phyloP scores from a whole-genome alignment of 2,797 vertebrate species.

The Denticeps clupeoides region DNA sequence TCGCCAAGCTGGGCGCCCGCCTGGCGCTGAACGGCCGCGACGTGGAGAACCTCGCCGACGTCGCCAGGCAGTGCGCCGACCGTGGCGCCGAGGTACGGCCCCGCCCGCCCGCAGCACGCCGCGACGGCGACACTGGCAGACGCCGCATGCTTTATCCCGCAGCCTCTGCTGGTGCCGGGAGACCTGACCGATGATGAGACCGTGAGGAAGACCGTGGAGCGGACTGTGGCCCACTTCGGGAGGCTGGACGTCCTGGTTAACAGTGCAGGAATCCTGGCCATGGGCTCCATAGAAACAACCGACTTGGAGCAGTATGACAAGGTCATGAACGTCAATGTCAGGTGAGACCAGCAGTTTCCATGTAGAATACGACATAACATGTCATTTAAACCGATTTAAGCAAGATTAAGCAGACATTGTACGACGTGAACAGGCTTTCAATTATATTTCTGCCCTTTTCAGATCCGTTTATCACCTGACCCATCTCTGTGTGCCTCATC shows the following conservation, averaged over 20 bases:
- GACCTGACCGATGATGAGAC: conserved; percentile 62
- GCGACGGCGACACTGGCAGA: no score
- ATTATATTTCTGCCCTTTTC: conserved; percentile 14
- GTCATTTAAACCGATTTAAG: no score
- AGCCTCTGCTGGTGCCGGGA: conserved; percentile 66
- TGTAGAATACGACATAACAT: no score
- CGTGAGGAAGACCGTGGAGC: conserved; percentile 53
- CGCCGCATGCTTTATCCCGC: neutral
- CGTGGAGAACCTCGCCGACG: conserved; percentile 51
- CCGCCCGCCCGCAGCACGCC: no score
- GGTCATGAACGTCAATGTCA: conserved; percentile 69
- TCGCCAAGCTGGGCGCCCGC: conserved; percentile 59
- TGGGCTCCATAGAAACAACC: conserved; percentile 63
- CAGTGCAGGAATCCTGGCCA: conserved; percentile 63
- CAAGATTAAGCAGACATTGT: no score
- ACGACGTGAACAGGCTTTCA: neutral
- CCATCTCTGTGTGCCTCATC: conserved; percentile 65
- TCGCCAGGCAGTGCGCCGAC: conserved; percentile 47
- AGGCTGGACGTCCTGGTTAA: conserved; percentile 66
- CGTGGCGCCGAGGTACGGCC: conserved; percentile 46
- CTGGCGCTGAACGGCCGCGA: conserved; percentile 66
- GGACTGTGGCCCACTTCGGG: conserved; percentile 55
- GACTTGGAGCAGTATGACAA: conserved; percentile 62
- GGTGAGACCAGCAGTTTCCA: conserved; percentile 38
- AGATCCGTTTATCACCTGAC: conserved; percentile 64